Base-by-base conservation (phyloP, 2,797 vertebrate species). In the Xerus rutilus region DNA sequence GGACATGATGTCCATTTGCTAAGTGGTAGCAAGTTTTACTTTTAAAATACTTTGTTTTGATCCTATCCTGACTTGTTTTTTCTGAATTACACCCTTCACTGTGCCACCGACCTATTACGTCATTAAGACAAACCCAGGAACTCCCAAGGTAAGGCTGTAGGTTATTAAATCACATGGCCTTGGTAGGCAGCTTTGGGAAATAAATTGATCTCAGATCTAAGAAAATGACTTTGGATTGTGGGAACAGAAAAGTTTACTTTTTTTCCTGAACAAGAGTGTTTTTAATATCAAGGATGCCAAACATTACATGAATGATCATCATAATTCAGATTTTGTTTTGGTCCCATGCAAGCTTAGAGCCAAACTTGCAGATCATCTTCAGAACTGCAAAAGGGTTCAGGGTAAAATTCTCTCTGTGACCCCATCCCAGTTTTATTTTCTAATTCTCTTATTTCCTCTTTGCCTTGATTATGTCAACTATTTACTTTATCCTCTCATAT, bases 381-480 rank as follows among this genome's bases (percentile, higher is more conserved):
- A 67, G 28, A 49, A 82, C 20, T 77, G n/a, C 5, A 52, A 35
- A 72, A 52, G 57, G 86, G 11, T 30, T 32, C 69, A 45, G 5
- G 2, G 74, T 23, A 17, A 11, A 72, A 59, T 45, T 86, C 84
- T 73, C 77, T 73, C 35, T 57, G 49, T 43, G 32, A 57, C 57
- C 81, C 49, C 74, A 54, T 13, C 35, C 45, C 11, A 45, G 43
- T 59, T 96, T 85, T 82, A 70, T 88, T 87, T 95, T 76, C 52
- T 87, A 43, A 85, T 54, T 30, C 21, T 28, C 21, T 32, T 59
- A 77, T 64, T 95, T 96, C 64, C 15, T 84, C 57, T 69, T 91
- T 78, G 17, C 70, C 45, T 69, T 91, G 78, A 93, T 91, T 81
- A 94, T 93, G 49, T 82, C 82, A 83, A 89, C 78, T 89, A 86